Base-by-base conservation (phyloP, 2,113 vertebrate genomes). In the Callocephalon fimbriatum region DNA sequence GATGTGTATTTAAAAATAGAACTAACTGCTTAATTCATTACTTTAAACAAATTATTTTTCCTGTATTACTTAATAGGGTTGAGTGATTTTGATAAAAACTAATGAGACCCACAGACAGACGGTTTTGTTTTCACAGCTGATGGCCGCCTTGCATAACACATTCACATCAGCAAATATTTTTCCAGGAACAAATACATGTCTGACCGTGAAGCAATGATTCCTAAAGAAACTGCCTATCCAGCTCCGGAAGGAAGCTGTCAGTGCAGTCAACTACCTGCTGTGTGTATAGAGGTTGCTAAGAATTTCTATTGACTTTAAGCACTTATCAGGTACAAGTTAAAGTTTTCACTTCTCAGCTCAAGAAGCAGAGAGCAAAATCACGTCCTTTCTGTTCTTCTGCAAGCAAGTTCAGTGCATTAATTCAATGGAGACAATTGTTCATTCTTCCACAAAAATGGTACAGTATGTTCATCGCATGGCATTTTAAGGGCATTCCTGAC, bases 111-210 rank as follows among this genome's bases (percentile, higher is more conserved):
- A 79, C 93, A 94, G 92, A 85, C 93, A 90, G 87, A 22, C 2
- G 1, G 88, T 5, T 95, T 91, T 97, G 94, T 95, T 97, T 96
- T 78, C 76, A 32, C 91, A 95, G 96, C 90, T 96, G 93, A 95
- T 0, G 2, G 56, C 21, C 0, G 31, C 88, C 94, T 96, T 95
- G 88, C 93, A 25, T 95, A 96, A 97, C 26, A 4, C 27, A 3
- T 10, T 79, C 48, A 10, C 91, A 95, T 95, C 88, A 93, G 95
- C 95, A 92, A 76, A 76, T 94, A 68, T 85, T 95, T 75, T 89
- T 84, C 93, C 91, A 85, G 88, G 86, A 88, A 82, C 53, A 79
- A 93, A 87, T 26, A 48, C 27, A 16, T 4, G 63, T 38, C 86
- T 75, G 90, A 86, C 56, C 5, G 1, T 7, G 5, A 80, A 75